Evolutionary conservation across 2,113 vertebrate species (phyloP).

Genomic region (Colaptes auratus): DNA sequence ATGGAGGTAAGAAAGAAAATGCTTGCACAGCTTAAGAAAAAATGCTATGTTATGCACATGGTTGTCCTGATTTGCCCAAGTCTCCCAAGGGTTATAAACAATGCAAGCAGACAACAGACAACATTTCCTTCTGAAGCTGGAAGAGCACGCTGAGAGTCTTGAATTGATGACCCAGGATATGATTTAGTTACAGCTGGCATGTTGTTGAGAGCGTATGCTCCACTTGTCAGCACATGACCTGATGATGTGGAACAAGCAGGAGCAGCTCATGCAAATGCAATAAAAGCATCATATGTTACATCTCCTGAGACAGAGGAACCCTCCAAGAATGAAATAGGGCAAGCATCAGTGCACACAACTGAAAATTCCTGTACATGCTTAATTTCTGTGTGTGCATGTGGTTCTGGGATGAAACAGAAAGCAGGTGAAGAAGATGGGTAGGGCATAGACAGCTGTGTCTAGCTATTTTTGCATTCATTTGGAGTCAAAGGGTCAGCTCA

Average conservation of each 20-base stretch:
- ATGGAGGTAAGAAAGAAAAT: not conserved
- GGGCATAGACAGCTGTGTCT: not conserved
- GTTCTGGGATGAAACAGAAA: not conserved
- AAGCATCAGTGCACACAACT: not conserved
- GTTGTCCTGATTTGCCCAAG: not conserved
- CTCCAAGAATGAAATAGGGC: not conserved
- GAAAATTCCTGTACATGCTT: not conserved
- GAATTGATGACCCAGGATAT: conserved; percentile 16
- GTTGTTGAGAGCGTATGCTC: conserved; percentile 31
- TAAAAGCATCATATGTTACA: not conserved
- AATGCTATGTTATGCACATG: not conserved
- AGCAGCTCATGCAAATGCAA: conserved; percentile 10
- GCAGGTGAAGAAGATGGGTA: not conserved
- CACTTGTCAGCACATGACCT: conserved; percentile 29
- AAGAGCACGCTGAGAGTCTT: not conserved
- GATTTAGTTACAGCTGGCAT: conserved; percentile 25
- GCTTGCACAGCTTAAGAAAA: not conserved
- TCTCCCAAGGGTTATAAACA: conserved; percentile 12
- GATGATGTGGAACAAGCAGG: conserved; percentile 27
- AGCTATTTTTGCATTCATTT: not conserved
- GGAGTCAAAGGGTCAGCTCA: not conserved
- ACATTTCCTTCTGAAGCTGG: not conserved
- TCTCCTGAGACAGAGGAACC: conserved; percentile 12
- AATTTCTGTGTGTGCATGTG: not conserved
- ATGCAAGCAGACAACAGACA: not conserved